Conservation (phyloP, 2,797 vertebrate genomes). For the Cyprinodon diabolis region DNA sequence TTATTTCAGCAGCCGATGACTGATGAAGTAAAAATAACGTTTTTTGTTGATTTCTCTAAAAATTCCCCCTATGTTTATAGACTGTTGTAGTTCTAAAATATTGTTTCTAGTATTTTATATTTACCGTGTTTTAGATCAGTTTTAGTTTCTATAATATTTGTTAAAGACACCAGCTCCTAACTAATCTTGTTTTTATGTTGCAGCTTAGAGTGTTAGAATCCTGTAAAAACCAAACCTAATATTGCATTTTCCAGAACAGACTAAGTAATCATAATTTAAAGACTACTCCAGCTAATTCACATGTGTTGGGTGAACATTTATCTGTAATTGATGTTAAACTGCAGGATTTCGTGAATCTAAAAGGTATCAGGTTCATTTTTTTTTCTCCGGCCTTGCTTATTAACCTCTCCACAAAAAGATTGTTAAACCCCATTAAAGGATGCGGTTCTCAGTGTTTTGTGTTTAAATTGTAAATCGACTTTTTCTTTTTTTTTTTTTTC, state of each 20-base stretch:
- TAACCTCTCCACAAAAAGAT: conserved; percentile 48
- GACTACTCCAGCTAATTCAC: conserved; percentile 10
- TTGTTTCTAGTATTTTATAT: neutral
- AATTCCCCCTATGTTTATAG: neutral
- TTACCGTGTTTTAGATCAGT: neutral
- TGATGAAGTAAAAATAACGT: conserved; percentile 22
- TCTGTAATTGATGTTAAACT: neutral
- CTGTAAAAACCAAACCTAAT: neutral
- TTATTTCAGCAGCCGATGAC: conserved; percentile 37
- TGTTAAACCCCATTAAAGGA: conserved; percentile 65
- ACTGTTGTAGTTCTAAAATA: neutral
- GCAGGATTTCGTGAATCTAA: conserved; percentile 24
- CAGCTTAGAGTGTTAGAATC: neutral
- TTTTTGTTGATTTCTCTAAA: conserved; percentile 19
- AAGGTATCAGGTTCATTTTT: conserved; percentile 20
- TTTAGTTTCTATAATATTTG: neutral
- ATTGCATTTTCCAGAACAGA: neutral
- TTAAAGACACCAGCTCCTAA: neutral
- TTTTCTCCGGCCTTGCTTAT: conserved; percentile 33
- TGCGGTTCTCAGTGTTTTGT: conserved; percentile 58
- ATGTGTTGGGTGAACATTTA: neutral
- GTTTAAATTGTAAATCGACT: conserved; percentile 61
- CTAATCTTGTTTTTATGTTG: neutral
- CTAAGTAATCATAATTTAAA: neutral
- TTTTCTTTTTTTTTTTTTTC: conserved; percentile 42